Evolutionary conservation across 2,113 vertebrate species (phyloP), one percentile per base, ranked within the genome.

Genomic region (Brachionichthys hirsutus): DNA sequence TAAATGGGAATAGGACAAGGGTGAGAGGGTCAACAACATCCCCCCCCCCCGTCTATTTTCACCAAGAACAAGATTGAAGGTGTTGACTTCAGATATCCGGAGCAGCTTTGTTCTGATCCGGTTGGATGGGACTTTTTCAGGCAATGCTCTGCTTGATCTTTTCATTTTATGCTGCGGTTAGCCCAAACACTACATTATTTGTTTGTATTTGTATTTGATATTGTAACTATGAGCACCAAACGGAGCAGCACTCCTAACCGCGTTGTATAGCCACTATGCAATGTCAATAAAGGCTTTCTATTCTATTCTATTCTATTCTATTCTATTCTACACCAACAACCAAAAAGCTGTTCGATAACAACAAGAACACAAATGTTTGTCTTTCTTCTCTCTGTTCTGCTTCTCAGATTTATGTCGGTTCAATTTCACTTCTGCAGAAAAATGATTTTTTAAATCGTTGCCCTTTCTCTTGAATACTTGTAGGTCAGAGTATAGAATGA

Each of bases 1-100:
- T 85, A 85, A 91, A 86, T 81, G 81, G 70, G 81, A 82, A 83
- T 52, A 60, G 82, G 80, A 85, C 80, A 82, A 9, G 83, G 77
- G 86, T 80, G 78, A 84, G 78, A 87, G 82, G 74, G 71, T 68
- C 77, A 65, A 66, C 73, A 17, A 54, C 54, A 30, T 50, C 83
- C 63, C 75, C 8, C 8, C 6, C 6, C 24, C 6, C 24, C n/a
- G n/a, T 77, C 68, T 77, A 67, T 65, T 74, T 79, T 73, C 59
- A 30, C 57, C 56, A 40, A 65, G 77, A 73, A 67, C 40, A 67
- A 70, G 72, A 75, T 62, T 15, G 61, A 70, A 45, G 59, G 47
- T 72, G 67, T 78, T 74, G 71, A 71, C 62, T 54, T 71, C 54
- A 49, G 54, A 59, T 30, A 63, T 75, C 62, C 38, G 44, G 55